Conservation (phyloP, 1,140 invertebrate species). For the Goniozus legneri region DNA sequence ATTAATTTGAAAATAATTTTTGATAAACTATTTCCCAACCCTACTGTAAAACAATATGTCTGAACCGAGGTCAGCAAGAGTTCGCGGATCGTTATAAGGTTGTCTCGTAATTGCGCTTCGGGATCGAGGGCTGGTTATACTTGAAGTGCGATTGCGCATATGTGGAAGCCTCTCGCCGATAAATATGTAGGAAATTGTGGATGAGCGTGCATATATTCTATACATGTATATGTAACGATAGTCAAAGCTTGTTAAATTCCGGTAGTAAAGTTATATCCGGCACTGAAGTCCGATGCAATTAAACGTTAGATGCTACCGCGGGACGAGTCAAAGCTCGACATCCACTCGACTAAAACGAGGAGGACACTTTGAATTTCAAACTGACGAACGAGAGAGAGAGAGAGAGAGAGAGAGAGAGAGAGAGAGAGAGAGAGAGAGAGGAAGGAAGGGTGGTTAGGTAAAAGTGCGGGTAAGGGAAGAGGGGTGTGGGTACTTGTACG, state of each 20-base stretch:
- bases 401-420: neutral
- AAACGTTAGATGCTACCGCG: slow-evolving; percentile 34
- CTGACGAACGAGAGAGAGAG: neutral
- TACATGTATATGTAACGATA: slow-evolving; percentile 20
- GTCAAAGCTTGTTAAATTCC: slow-evolving; percentile 42
- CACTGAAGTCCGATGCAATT: slow-evolving; percentile 41
- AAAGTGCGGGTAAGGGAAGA: slow-evolving; percentile 1
- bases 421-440: neutral
- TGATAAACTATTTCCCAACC: too few species aligned
- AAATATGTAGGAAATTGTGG: neutral
- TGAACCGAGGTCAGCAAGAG: too few species aligned
- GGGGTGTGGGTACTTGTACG: slow-evolving; percentile 2
- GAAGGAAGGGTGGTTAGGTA: neutral
- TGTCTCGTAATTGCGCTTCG: too few species aligned
- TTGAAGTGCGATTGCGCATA: too few species aligned
- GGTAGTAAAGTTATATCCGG: slow-evolving; percentile 42
- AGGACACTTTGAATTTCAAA: slow-evolving; percentile 34
- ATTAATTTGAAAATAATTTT: too few species aligned
- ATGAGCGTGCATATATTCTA: neutral
- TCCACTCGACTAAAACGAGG: slow-evolving; percentile 31
- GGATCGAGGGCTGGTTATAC: too few species aligned
- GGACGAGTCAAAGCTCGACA: slow-evolving; percentile 28
- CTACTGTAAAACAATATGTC: too few species aligned
- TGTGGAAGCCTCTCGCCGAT: too few species aligned
- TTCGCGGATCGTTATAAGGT: too few species aligned